Percentiles rank a stretch among this genome's conserved stretches.
phyloP scores from a whole-genome alignment of 2,113 vertebrate genomes.

The Saguinus midas region DNA sequence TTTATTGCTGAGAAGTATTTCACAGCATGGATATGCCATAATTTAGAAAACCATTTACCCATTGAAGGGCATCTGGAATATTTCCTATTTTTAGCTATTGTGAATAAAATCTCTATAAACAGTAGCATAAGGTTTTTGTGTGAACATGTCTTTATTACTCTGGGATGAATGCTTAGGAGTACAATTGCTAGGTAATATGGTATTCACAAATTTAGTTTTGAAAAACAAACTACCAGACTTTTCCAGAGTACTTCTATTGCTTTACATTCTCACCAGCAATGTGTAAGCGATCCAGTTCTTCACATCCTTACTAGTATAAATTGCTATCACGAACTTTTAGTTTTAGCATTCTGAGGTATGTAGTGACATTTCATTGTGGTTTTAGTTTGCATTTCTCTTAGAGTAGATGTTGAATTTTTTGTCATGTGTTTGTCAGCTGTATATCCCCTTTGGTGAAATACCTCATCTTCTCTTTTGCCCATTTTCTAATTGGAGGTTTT shows the following conservation, averaged over 20 bases:
- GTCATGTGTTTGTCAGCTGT: not conserved
- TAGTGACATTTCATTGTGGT: not conserved
- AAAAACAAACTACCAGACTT: not conserved
- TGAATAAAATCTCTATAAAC: not conserved
- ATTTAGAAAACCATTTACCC: not conserved
- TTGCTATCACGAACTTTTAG: not conserved
- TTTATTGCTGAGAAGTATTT: not conserved
- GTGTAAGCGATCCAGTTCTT: not conserved
- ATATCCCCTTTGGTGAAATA: not conserved
- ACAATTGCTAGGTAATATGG: not conserved
- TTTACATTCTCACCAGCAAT: not conserved
- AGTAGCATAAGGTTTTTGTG: not conserved
- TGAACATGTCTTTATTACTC: not conserved
- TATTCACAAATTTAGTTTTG: not conserved
- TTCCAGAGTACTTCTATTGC: not conserved
- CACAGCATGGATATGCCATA: not conserved
- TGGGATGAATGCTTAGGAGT: not conserved
- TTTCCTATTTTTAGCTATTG: not conserved
- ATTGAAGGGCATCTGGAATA: not conserved
- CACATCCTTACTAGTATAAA: not conserved
- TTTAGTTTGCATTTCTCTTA: not conserved
- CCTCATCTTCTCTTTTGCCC: not conserved
- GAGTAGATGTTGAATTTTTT: not conserved
- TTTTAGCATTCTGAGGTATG: not conserved
- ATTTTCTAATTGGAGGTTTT: not conserved